Evolutionary conservation across 2,113 vertebrate genomes (phyloP), one percentile per base, ranked within the genome.

Genomic region (Erythrocebus patas): DNA sequence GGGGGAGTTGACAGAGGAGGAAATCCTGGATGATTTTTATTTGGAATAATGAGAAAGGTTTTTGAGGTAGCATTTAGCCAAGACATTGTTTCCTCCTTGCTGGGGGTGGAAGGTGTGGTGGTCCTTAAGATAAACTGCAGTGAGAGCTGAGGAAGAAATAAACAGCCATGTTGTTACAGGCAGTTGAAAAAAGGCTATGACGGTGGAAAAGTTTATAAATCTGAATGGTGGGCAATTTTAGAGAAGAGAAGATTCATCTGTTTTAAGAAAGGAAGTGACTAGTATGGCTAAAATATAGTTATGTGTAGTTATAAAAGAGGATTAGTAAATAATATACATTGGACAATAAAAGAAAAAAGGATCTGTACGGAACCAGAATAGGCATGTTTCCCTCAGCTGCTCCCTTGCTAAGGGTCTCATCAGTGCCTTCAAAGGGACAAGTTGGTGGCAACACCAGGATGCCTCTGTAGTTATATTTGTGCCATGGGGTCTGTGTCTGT

Each of bases 11-110:
- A 82, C 16, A 75, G 50, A 96, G 43, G n/a, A 89, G 61, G 40
- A 82, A 87, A 91, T 72, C 61, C 68, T 83, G 32, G 22, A 52
- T 43, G 27, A 18, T 57, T 92, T 96, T 97, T 84, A 40, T 88
- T 95, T 97, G 93, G 75, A 91, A 6, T 83, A 91, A 78, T 38
- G 59, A 86, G 64, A 90, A 84, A 55, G 72, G 23, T 43, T 32
- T 48, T 73, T 85, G 85, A 66, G 32, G 14, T 64, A 25, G 43
- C 8, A 50, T 23, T 76, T 84, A 72, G 32, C 72, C 20, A 38
- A 89, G 50, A 83, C 40, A 76, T 87, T 61, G 13, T 72, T 75
- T 84, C 18, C 75, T 83, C n/a, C 59, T 94, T 83, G 84, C 43
- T n/a, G 59, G 25, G 32, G 45, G 2, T 55, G 35, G 43, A 90